phyloP scores from a whole-genome alignment of 2,888 invertebrate genomes.

The Augiades crinisus region DNA sequence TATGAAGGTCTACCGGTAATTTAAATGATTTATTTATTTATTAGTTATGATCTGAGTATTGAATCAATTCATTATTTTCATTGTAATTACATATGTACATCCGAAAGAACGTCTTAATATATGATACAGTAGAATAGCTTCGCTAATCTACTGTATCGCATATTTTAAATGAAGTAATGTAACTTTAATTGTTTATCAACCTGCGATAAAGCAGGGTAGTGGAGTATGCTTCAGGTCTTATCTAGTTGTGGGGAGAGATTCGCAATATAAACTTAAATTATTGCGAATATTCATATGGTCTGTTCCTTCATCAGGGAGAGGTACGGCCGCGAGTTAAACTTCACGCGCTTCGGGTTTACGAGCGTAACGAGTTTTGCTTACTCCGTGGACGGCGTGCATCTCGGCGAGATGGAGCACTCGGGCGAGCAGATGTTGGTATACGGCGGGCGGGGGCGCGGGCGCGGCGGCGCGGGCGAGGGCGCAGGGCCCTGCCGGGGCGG shows the following conservation, averaged over 20 bases:
- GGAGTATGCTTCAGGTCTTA: background rate
- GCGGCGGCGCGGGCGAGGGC: background rate
- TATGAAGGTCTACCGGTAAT: slow-evolving; percentile 64
- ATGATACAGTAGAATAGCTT: background rate
- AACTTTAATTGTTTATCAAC: too few relatives aligned
- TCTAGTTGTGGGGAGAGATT: too few relatives aligned
- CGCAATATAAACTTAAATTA: too few relatives aligned
- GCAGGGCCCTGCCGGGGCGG: too few relatives aligned
- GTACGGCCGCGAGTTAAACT: slow-evolving; percentile 55
- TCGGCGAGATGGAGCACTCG: slow-evolving; percentile 35
- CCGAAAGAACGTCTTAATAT: too few relatives aligned
- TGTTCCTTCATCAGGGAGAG: slow-evolving; percentile 57
- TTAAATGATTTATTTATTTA: background rate
- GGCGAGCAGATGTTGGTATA: slow-evolving; percentile 37
- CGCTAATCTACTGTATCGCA: too few relatives aligned
- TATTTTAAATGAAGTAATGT: too few relatives aligned
- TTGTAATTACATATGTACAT: too few relatives aligned
- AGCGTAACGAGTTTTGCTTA: slow-evolving; percentile 52
- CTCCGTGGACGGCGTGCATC: slow-evolving; percentile 40
- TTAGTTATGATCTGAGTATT: too few relatives aligned
- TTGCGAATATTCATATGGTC: too few relatives aligned
- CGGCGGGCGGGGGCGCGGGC: background rate
- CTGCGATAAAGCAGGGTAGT: background rate
- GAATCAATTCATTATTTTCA: too few relatives aligned
- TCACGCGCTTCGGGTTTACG: slow-evolving; percentile 53